Percentiles rank a stretch among this genome's conserved stretches.
Conservation (phyloP, 2,797 vertebrate species). For the Manis crassicaudata region DNA sequence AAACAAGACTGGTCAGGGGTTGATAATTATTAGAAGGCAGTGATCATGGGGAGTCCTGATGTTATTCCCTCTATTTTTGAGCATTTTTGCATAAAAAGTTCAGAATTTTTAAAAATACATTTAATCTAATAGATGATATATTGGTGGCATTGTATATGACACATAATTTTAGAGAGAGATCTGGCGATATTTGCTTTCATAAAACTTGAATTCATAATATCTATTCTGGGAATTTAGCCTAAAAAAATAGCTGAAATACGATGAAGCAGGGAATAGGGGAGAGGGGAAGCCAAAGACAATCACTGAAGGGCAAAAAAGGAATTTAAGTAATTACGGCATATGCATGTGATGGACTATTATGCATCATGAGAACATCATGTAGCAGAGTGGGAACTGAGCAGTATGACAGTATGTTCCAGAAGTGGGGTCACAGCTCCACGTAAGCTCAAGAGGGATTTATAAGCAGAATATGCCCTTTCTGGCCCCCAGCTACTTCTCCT, state of each 20-base stretch:
- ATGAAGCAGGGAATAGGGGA: background rate
- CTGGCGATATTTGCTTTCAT: background rate
- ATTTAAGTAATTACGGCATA: background rate
- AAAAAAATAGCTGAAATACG: background rate
- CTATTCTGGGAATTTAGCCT: background rate
- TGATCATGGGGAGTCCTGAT: background rate
- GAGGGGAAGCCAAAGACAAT: background rate
- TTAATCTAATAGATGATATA: conserved; percentile 17
- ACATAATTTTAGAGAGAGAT: background rate
- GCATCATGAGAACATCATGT: background rate
- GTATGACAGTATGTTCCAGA: background rate
- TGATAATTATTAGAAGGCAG: background rate
- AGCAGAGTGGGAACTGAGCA: background rate
- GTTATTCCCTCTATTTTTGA: background rate
- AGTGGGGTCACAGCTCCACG: background rate
- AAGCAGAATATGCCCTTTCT: background rate
- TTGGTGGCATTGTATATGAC: background rate
- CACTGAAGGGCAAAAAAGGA: background rate
- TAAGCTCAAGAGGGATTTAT: background rate
- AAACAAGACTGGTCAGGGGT: background rate
- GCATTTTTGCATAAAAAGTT: background rate
- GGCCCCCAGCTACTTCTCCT: background rate
- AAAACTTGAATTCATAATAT: background rate
- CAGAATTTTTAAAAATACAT: background rate
- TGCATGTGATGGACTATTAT: background rate